Conservation (phyloP, 2,113 vertebrate species). For the Tor tambroides region DNA sequence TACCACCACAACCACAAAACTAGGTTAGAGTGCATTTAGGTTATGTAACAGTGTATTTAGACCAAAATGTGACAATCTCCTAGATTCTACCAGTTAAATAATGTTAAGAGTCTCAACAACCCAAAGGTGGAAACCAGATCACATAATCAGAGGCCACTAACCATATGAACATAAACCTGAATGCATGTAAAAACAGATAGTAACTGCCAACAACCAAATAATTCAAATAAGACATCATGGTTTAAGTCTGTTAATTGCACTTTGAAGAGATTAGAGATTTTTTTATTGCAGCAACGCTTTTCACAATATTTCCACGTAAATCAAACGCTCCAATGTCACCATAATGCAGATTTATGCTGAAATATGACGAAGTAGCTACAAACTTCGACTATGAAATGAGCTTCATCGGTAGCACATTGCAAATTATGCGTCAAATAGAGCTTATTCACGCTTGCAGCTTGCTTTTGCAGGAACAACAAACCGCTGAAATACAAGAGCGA, state of each 20-base stretch:
- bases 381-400: neutral
- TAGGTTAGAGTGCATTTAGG: neutral
- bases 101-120: neutral
- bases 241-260: neutral
- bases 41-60: neutral
- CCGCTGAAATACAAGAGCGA: neutral
- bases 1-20: neutral
- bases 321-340: neutral
- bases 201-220: neutral
- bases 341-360: neutral
- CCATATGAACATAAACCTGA: neutral
- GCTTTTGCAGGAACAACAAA: neutral
- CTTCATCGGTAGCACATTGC: neutral
- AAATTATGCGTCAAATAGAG: neutral
- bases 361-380: neutral
- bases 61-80: neutral
- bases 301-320: neutral
- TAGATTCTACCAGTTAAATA: neutral
- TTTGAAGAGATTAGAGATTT: neutral
- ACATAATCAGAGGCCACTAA: neutral
- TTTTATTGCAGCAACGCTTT: neutral
- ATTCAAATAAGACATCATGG: neutral
- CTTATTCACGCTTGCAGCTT: neutral
- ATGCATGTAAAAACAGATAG: neutral
- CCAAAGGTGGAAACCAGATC: neutral